Evolutionary conservation across 2,113 vertebrate species (phyloP).

Genomic region (Ascaphus truei): DNA sequence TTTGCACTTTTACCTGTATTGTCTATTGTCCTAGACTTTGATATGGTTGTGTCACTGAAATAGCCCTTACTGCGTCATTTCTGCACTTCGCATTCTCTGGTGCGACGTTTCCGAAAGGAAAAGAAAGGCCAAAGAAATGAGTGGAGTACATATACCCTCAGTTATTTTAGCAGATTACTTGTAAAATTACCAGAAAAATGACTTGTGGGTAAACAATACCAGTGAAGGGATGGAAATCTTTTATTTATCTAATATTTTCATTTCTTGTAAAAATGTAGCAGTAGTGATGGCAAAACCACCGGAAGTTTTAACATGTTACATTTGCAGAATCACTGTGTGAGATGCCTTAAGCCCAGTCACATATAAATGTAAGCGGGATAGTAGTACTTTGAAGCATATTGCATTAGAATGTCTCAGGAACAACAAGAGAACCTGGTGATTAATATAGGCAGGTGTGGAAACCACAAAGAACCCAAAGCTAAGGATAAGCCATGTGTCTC

Average conservation of each 20-base stretch:
- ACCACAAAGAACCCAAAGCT: conserved; percentile 16
- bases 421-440: conserved; percentile 2
- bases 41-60: too few species aligned
- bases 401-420: background rate
- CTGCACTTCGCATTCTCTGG: too few species aligned
- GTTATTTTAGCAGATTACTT: background rate
- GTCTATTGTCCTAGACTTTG: too few species aligned
- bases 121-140: background rate
- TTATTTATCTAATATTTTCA: background rate
- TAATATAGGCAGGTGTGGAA: conserved; percentile 4
- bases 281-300: background rate
- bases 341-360: background rate
- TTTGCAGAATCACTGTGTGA: background rate
- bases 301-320: background rate
- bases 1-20: too few species aligned
- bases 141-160: background rate
- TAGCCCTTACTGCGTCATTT: too few species aligned
- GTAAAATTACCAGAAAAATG: background rate
- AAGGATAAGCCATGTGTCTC: background rate
- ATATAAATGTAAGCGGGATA: conserved; percentile 5
- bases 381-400: background rate
- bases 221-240: background rate
- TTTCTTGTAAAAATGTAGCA: background rate
- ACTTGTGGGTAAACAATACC: background rate
- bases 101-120: too few species aligned